Evolutionary conservation across 2,888 invertebrate species (phyloP), one percentile per base, ranked within the genome.

Genomic region (Nudaria mundana): DNA sequence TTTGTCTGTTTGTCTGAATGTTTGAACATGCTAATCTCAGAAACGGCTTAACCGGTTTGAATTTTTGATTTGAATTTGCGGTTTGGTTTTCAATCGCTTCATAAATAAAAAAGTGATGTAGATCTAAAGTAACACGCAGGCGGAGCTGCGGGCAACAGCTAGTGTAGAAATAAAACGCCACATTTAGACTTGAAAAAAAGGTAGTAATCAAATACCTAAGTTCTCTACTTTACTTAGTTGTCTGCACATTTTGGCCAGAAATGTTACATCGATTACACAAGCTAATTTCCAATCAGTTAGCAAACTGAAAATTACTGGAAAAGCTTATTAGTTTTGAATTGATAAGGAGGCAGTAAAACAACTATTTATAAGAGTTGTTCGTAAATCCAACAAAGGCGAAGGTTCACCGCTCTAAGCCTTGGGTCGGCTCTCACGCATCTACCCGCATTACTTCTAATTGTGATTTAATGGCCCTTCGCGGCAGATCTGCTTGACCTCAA

Each of bases 401-500:
- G 73, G 68, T 65, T 55, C 62, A 63, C 56, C 56, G 59, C 48
- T 62, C 65, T 80, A 75, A 82, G 84, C 81, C 74, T 63, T 55
- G 57, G 63, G 70, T 66, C 70, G 69, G 68, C 75, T 73, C 71
- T 75, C 84, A 82, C 84, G 83, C 84, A 83, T 79, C 72, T 54
- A 67, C 81, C 83, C 84, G 85, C 81, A 86, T 86, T 86, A 86
- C 76, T 70, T 75, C 83, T 86, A 86, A 86, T 86, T 86, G 86
- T 82, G 85, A 86, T 86, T 85, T 86, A 86, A 86, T 85, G 84
- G 81, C 73, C 66, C 66, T 71, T 64, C 72, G 71, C 74, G 66
- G 65, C 65, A 75, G 77, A 77, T 76, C 74, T 76, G 65, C 74
- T 81, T 76, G 73, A 74, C 78, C 72, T 74, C 73, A 73, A 78